Evolutionary conservation across 2,888 invertebrate species (phyloP), one percentile per base, ranked within the genome.

Genomic region (Nymphalis polychloros): DNA sequence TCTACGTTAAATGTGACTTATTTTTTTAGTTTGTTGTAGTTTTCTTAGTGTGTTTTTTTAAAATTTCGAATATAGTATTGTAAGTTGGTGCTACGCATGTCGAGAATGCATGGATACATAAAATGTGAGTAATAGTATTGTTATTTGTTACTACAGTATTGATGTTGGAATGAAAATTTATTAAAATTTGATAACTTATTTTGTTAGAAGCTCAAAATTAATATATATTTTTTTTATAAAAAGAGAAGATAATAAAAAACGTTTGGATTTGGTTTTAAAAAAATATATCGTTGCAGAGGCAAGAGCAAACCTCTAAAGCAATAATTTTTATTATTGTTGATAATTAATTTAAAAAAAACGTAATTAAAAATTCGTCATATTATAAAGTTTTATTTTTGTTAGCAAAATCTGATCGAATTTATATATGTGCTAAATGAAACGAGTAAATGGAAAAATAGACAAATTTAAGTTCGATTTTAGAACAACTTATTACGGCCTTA

Each of bases 71-170:
- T 59, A 64, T 73, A 75, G 57, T 57, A 19, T 73, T 70, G 78
- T 83, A 80, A 83, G 77, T 81, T 74, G 85, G 84, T 84, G 84
- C 84, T 84, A 84, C 63, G 75, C 67, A 69, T 68, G 70, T 65
- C n/a, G 59, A 55, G 61, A 48, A 61, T 69, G 65, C 59, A 60
- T 59, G 62, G 49, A 55, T 67, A 62, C 23, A 69, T 63, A 62
- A 63, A 69, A 68, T 47, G 60, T 52, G 52, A n/a, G 27, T 57
- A 23, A 55, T n/a, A 31, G n/a, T 55, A 31, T 31, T 31, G 31
- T 31, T 55, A 55, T 55, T 27, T 55, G 8, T 23, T 31, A 17
- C 23, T 27, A 8, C 50, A 8, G 10, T 50, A 16, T 23, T 41
- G 41, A 13, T 31, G 31, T 27, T 55, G 17, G 17, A 31, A 55